Percentiles rank a stretch among this genome's conserved stretches.
phyloP scores from a whole-genome alignment of 1,140 invertebrate genomes.

The Neodiprion pinetum region DNA sequence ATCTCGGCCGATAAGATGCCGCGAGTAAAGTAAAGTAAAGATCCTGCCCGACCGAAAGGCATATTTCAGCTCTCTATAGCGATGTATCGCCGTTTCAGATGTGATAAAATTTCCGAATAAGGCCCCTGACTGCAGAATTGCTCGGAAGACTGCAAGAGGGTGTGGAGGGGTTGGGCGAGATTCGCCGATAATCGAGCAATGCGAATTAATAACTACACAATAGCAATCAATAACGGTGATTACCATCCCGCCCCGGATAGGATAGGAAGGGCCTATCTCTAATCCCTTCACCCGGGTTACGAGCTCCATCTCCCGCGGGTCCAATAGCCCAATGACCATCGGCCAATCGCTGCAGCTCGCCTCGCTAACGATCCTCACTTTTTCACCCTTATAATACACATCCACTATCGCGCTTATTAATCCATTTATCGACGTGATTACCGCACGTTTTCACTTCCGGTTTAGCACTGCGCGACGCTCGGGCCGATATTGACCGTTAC shows the following conservation, averaged over 20 bases:
- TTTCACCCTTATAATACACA: slow-evolving; percentile 15
- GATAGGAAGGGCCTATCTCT: background rate
- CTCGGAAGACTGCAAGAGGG: too few species aligned
- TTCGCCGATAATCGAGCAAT: background rate
- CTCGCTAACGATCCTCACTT: background rate
- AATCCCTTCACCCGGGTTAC: background rate
- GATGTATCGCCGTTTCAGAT: too few species aligned
- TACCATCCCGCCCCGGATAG: background rate
- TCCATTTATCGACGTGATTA: slow-evolving; percentile 8
- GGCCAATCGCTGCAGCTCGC: background rate
- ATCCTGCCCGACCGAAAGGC: too few species aligned
- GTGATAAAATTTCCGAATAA: too few species aligned
- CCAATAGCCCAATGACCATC: background rate
- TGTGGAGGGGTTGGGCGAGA: background rate
- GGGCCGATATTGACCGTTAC: slow-evolving; percentile 23
- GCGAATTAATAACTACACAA: slow-evolving; percentile 2
- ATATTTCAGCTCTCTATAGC: too few species aligned
- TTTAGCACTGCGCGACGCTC: slow-evolving; percentile 17
- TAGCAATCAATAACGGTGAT: slow-evolving; percentile 5
- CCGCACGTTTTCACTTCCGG: background rate
- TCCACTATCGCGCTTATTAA: background rate
- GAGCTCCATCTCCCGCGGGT: background rate
- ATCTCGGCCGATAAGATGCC: too few species aligned
- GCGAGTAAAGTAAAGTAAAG: too few species aligned
- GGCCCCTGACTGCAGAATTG: too few species aligned